Conservation (phyloP, 2,888 invertebrate genomes). For the Callinectes sapidus region DNA sequence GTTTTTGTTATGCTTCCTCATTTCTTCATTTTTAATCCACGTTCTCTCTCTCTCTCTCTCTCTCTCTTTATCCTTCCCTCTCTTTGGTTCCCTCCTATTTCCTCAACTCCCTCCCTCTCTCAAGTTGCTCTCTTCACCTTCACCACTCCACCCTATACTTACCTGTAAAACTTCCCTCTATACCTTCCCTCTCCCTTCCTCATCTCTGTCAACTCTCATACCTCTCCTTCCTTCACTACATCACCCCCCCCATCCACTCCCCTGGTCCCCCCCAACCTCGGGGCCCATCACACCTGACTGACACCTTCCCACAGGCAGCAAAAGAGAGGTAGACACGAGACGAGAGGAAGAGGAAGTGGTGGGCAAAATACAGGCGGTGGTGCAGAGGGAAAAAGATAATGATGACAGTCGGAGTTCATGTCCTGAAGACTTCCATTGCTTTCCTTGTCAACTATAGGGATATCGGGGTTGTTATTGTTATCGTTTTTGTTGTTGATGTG, state of each 20-base stretch:
- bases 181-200: background rate
- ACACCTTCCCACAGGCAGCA: conserved; percentile 16
- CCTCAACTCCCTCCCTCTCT: background rate
- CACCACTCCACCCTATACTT: background rate
- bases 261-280: background rate
- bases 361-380: background rate
- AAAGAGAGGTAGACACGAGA: conserved; percentile 13
- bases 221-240: background rate
- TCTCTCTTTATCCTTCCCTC: conserved; percentile 28
- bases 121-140: background rate
- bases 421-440: background rate
- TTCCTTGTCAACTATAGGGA: background rate
- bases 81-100: background rate
- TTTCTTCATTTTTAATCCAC: background rate
- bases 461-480: background rate
- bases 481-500: background rate
- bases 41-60: conserved; percentile 13
- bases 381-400: conserved; percentile 6
- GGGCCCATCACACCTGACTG: background rate
- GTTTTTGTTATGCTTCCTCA: background rate
- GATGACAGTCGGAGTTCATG: background rate
- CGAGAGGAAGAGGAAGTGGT: conserved; percentile 30
- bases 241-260: background rate
- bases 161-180: background rate
- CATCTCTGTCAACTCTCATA: background rate